These are phyloP conservation scores for Poecilia velifera DNA, from an alignment of 2,797 vertebrate species.

Conservation along the genomic window DNA sequence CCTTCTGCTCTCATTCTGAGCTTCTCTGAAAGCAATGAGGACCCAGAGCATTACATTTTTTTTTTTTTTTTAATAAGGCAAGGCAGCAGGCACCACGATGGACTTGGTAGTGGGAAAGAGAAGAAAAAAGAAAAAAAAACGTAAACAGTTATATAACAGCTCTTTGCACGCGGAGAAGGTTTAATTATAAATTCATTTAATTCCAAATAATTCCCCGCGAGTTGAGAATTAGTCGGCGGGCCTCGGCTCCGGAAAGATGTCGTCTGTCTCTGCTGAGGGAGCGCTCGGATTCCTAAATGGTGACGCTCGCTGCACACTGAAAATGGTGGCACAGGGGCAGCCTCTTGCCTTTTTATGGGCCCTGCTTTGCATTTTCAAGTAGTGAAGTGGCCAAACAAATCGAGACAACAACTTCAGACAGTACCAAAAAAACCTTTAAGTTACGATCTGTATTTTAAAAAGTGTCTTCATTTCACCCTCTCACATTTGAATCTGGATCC, in stretches of 20 bases:
- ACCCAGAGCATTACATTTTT: conserved; percentile 34
- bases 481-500: not conserved
- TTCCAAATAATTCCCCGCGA: conserved; percentile 23
- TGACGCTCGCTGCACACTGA: conserved; percentile 53
- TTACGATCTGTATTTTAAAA: not conserved
- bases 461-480: not conserved
- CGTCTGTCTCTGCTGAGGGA: conserved; percentile 42
- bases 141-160: not conserved
- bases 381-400: conserved; percentile 33
- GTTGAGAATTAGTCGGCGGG: conserved; percentile 15
- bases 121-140: not conserved
- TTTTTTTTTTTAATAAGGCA: conserved; percentile 17
- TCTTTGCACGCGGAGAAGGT: conserved; percentile 3
- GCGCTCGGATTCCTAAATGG: conserved; percentile 61
- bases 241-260: conserved; percentile 36
- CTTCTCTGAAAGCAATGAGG: conserved; percentile 54
- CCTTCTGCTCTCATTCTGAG: conserved; percentile 74
- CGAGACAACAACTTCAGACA: conserved; percentile 25
- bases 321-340: conserved; percentile 63
- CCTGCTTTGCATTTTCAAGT: conserved; percentile 70
- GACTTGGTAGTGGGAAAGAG: not conserved
- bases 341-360: conserved; percentile 70
- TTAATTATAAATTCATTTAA: conserved; percentile 20
- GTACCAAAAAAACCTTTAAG: conserved; percentile 21
- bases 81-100: conserved; percentile 25